Evolutionary conservation across 1,140 invertebrate genomes (phyloP).

Genomic region (Aradophagus sp.): DNA sequence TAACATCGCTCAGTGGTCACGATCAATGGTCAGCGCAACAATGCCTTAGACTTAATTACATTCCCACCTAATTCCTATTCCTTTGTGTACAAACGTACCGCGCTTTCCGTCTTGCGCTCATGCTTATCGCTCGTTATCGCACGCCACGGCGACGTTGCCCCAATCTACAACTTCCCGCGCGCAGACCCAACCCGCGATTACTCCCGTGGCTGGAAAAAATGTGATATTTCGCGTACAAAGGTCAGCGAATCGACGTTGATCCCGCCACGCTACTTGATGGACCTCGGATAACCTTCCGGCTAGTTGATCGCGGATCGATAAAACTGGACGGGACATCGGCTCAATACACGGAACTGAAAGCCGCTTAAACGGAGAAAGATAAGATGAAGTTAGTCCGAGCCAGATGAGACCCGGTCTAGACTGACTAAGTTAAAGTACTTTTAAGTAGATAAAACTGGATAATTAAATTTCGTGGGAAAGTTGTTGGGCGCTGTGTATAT

Average conservation of each 20-base stretch:
- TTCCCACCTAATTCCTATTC: conserved; percentile 59
- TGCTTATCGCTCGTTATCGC: conserved; percentile 53
- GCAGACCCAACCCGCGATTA: background rate
- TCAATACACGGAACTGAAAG: conserved; percentile 14
- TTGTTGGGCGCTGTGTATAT: conserved; percentile 33
- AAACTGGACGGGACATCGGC: conserved; percentile 15
- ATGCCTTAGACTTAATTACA: conserved; percentile 66
- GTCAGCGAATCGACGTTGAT: too few species aligned
- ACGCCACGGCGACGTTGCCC: conserved; percentile 23
- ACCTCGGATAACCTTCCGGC: background rate
- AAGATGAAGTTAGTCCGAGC: conserved; percentile 33
- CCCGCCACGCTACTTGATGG: too few species aligned
- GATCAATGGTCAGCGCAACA: conserved; percentile 64
- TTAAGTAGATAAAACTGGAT: conserved; percentile 48
- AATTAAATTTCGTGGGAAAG: conserved; percentile 38
- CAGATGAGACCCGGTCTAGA: conserved; percentile 32
- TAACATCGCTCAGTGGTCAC: conserved; percentile 63
- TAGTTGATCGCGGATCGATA: conserved; percentile 4
- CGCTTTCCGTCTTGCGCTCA: conserved; percentile 50
- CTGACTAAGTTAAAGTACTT: conserved; percentile 40
- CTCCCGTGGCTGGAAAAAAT: too few species aligned
- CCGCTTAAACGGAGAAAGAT: conserved; percentile 36
- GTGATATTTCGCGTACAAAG: too few species aligned
- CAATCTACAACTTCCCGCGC: conserved; percentile 40
- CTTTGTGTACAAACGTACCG: conserved; percentile 52